phyloP scores from a whole-genome alignment of 2,113 vertebrate genomes.

The Dunckerocampus dactyliophorus region DNA sequence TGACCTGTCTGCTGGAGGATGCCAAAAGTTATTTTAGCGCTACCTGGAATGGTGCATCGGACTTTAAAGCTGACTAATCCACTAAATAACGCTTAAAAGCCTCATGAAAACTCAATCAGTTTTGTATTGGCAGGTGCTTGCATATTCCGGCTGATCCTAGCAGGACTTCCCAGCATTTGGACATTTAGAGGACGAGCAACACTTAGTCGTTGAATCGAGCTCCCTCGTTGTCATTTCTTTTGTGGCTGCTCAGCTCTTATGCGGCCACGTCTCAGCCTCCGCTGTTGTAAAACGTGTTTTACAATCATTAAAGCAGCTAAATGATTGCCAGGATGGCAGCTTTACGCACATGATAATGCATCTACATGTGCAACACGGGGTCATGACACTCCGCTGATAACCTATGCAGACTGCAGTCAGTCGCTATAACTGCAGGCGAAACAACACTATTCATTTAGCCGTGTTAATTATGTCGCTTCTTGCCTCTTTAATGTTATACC shows the following conservation, averaged over 20 bases:
- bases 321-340: neutral
- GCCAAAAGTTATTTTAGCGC: conserved; percentile 9
- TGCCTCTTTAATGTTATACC: too few species aligned
- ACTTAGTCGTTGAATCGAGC: too few species aligned
- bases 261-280: neutral
- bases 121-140: conserved; percentile 4
- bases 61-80: neutral
- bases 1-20: conserved; percentile 7
- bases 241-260: neutral
- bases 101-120: conserved; percentile 16
- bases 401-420: neutral
- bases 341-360: neutral
- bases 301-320: neutral
- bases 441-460: neutral
- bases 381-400: neutral
- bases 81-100: conserved; percentile 18
- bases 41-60: conserved; percentile 6
- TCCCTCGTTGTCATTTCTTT: neutral
- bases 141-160: neutral
- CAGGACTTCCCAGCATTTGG: neutral
- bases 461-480: too few species aligned
- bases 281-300: conserved; percentile 1
- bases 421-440: neutral
- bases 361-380: neutral
- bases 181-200: neutral